Evolutionary conservation across 2,113 vertebrate species (phyloP).

Genomic region (Pygathrix nemaeus): DNA sequence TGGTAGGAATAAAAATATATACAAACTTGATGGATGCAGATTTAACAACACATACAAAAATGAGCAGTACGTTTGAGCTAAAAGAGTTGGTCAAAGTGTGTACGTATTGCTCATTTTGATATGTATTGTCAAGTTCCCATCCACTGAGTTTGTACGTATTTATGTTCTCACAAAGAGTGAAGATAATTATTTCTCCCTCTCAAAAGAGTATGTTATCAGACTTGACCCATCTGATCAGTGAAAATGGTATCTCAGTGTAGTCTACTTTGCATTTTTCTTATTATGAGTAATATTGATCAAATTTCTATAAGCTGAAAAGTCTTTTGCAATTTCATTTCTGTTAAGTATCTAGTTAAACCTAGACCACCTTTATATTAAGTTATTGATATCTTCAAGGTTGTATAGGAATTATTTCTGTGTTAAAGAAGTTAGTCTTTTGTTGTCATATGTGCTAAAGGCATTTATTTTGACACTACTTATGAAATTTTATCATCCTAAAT

Average conservation of each 20-base stretch:
- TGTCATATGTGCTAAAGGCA: not conserved
- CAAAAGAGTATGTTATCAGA: not conserved
- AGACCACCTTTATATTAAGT: not conserved
- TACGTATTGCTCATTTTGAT: not conserved
- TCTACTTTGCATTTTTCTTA: conserved; percentile 14
- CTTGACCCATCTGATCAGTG: not conserved
- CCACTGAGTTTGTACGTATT: not conserved
- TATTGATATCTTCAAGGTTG: not conserved
- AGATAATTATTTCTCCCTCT: not conserved
- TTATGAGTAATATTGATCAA: not conserved
- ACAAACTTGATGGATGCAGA: not conserved
- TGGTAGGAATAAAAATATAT: not conserved
- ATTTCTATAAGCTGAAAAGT: not conserved
- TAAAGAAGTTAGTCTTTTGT: conserved; percentile 16
- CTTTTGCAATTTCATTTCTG: conserved; percentile 10
- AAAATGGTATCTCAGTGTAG: not conserved
- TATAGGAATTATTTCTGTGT: not conserved
- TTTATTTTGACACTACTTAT: not conserved
- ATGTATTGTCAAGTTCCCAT: not conserved
- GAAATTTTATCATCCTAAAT: not conserved
- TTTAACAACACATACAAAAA: not conserved
- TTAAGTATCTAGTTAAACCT: not conserved
- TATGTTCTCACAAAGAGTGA: not conserved
- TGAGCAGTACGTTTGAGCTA: not conserved
- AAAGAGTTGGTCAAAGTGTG: not conserved